These are phyloP conservation scores for Argyrosomus japonicus DNA, from an alignment of 2,113 vertebrate species.

Conservation along the genomic window DNA sequence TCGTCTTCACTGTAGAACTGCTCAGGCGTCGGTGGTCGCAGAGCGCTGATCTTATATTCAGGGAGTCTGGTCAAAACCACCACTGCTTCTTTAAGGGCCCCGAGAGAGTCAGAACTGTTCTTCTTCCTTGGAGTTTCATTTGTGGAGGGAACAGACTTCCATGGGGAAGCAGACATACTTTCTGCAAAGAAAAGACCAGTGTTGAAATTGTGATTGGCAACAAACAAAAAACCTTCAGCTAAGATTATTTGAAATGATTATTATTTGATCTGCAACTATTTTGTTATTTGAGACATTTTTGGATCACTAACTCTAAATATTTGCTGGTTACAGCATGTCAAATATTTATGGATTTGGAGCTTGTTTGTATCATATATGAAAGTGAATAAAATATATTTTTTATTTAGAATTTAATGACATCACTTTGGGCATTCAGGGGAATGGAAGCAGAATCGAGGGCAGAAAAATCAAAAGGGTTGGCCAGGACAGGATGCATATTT, in stretches of 20 bases:
- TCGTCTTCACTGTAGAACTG: constrained; percentile 71
- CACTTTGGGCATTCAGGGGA: no score
- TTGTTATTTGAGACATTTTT: no score
- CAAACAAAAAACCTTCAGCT: not conserved
- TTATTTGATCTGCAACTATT: not conserved
- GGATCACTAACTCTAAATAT: no score
- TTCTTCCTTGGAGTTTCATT: constrained; percentile 22
- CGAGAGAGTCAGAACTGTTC: constrained; percentile 5
- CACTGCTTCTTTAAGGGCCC: constrained; percentile 45
- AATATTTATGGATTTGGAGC: no score
- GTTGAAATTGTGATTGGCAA: not conserved
- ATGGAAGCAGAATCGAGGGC: no score
- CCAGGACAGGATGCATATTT: no score
- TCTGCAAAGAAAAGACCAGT: constrained; percentile 33
- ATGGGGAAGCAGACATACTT: constrained; percentile 13
- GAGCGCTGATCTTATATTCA: constrained; percentile 58
- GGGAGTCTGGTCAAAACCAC: constrained; percentile 72
- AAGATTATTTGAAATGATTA: no score
- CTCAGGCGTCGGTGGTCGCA: constrained; percentile 56
- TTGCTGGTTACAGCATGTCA: no score
- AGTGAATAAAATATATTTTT: no score
- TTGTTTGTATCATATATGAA: no score
- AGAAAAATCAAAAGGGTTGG: no score
- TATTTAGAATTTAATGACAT: no score
- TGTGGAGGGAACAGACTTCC: constrained; percentile 24